Conservation (phyloP, 2,888 invertebrate genomes). For the Epinotia brunnichana region DNA sequence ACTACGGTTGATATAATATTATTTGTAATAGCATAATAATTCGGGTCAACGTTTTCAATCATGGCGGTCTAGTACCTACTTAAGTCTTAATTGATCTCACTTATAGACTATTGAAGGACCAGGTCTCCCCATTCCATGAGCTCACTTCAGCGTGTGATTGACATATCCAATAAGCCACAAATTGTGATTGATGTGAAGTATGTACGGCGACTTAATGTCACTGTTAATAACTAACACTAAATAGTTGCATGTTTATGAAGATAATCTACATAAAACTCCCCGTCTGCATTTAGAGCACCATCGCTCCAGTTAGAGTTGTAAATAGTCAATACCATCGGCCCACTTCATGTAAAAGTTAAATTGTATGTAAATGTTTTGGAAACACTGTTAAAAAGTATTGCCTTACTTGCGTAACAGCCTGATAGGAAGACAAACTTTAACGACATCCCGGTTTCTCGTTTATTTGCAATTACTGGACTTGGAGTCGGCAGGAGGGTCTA, state of each 20-base stretch:
- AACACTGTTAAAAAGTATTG: conserved; percentile 59
- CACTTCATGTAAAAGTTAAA: conserved; percentile 61
- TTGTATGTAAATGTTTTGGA: conserved; percentile 71
- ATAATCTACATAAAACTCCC: background rate
- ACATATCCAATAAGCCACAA: conserved; percentile 4
- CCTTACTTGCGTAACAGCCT: conserved; percentile 48
- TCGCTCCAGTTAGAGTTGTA: background rate
- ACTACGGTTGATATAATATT: too few species aligned
- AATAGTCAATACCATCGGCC: conserved; percentile 12
- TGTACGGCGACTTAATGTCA: background rate
- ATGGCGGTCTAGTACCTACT: conserved; percentile 12
- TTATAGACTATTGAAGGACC: conserved; percentile 13
- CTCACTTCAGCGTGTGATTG: conserved; percentile 33
- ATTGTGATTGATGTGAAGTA: background rate
- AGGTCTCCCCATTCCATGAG: background rate
- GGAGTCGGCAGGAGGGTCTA: background rate
- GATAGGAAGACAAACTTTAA: conserved; percentile 56
- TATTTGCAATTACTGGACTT: conserved; percentile 47
- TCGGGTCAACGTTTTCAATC: conserved; percentile 17
- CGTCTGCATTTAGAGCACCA: background rate
- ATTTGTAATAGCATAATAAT: background rate
- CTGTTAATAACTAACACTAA: background rate
- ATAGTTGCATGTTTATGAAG: too few species aligned
- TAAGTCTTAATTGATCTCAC: conserved; percentile 26
- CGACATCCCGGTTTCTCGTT: conserved; percentile 50